These are phyloP conservation scores for Mesembrinibis cayennensis DNA, from an alignment of 2,113 vertebrate species.

Conservation along the genomic window DNA sequence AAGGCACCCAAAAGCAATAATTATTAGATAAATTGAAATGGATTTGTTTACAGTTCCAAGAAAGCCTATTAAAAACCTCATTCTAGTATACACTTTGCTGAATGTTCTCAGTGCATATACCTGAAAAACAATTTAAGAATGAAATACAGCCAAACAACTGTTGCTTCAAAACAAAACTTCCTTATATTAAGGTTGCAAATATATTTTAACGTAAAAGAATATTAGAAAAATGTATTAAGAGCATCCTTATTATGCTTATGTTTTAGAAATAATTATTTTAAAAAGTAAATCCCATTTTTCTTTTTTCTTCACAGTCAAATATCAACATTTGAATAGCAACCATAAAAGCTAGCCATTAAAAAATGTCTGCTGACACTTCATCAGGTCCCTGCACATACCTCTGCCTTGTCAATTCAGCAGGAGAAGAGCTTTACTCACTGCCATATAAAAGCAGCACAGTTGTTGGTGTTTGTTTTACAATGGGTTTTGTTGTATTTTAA, in stretches of 20 bases:
- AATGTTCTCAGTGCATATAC: neutral
- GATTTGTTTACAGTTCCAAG: neutral
- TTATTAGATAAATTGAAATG: neutral
- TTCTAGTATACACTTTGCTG: neutral
- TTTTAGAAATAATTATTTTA: neutral
- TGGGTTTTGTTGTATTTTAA: neutral
- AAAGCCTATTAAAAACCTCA: neutral
- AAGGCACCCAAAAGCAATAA: neutral
- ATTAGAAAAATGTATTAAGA: neutral
- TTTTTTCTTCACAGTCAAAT: neutral
- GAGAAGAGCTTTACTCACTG: neutral
- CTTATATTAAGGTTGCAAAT: neutral
- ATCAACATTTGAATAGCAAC: neutral
- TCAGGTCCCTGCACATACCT: neutral
- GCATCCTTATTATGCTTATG: neutral
- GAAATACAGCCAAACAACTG: neutral
- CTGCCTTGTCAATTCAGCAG: neutral
- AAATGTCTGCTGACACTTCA: neutral
- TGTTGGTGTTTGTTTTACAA: neutral
- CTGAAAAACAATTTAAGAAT: conserved; percentile 2
- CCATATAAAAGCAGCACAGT: neutral
- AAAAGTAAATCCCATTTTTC: neutral
- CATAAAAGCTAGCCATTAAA: neutral
- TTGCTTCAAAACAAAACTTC: neutral
- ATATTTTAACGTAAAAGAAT: neutral